Evolutionary conservation across 2,113 vertebrate species (phyloP), one percentile per base, ranked within the genome.

Genomic region (Kryptolebias marmoratus): DNA sequence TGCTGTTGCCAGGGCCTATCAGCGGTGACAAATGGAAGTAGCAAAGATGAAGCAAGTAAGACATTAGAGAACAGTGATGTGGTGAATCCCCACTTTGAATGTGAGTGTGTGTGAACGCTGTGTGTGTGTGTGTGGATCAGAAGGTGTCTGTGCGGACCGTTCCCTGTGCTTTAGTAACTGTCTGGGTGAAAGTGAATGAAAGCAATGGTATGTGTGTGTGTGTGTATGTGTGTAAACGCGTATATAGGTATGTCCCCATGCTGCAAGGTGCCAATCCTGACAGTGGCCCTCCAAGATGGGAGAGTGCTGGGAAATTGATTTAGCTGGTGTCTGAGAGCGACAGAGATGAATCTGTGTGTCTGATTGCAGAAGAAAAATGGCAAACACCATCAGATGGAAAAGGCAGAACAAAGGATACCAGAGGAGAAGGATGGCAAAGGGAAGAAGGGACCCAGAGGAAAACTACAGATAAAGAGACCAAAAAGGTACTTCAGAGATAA

Each of bases 61-160:
- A 91, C 86, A 87, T 93, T 92, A 91, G 86, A 85, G 81, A 90
- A 92, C 87, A 87, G 87, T 89, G 87, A 91, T 89, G 86, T 83
- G 78, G 74, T 83, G 78, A 89, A 88, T 87, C 83, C 87, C 82
- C 45, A 69, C 53, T 64, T 68, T 81, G 83, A 63, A 56, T 54
- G 68, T 74, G 80, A 71, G 72, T 55, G 71, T 65, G 44, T 67
- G 55, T 59, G 64, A 22, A 32, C 22, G 49, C 13, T 60, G n/a
- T 36, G 64, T 68, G 47, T 44, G 47, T 44, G 70, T 64, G 45
- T 59, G 55, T 64, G 52, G 18, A 63, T 7, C 28, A 73, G 69
- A 64, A 50, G 52, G 69, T 66, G 63, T 66, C 75, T 68, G 60
- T 55, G 56, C 54, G 42, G 78, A 31, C n/a, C 58, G 45, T 22